Base-by-base conservation (phyloP, 2,113 vertebrate genomes). In the Motacilla tschutschensis region DNA sequence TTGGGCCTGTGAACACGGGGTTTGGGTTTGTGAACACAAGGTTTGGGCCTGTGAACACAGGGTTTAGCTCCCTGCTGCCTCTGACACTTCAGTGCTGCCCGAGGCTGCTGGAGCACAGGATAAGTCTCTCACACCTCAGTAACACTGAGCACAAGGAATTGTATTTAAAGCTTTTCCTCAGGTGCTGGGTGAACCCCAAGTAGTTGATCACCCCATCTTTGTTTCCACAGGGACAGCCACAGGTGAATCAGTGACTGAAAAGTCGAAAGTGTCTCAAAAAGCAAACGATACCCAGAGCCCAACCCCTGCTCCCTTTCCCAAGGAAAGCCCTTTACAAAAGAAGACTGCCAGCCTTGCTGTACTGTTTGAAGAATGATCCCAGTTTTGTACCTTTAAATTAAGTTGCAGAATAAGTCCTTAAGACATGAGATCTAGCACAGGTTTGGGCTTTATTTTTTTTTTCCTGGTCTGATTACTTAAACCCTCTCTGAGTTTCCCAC, bases 391-490 rank as follows among this genome's bases (percentile, higher is more conserved):
- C 91, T 79, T 95, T 94, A 83, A 95, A 76, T 94, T 92, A 85
- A 92, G 83, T 91, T 91, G 89, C 91, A 93, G 96, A 97, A 93
- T 96, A 95, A 94, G 83, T 93, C 69, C 95, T 97, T 97, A 96
- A 98, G 96, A 97, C 93, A 83, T 80, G 77, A 95, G 63, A 85
- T 53, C 28, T 63, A 64, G 33, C 67, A 53, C 55, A 76, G 74
- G 63, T 83, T 83, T 84, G 31, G 15, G 17, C 18, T 93, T 91
- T 26, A 12, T 65, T 66, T 96, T 57, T 38, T 25, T 53, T 79
- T 84, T 97, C 79, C 90, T 91, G 31, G 55, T 95, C 97, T 97
- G 97, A 98, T 98, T 98, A 97, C 96, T 98, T 96, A 98, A 98
- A 97, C 96, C 96, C 25, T 80, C 86, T 96, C 95, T 94, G 77